Percentiles rank a stretch among this genome's conserved stretches.
These are phyloP conservation scores for Oreocharis arfaki DNA, from an alignment of 2,113 vertebrate species.

Conservation along the genomic window DNA sequence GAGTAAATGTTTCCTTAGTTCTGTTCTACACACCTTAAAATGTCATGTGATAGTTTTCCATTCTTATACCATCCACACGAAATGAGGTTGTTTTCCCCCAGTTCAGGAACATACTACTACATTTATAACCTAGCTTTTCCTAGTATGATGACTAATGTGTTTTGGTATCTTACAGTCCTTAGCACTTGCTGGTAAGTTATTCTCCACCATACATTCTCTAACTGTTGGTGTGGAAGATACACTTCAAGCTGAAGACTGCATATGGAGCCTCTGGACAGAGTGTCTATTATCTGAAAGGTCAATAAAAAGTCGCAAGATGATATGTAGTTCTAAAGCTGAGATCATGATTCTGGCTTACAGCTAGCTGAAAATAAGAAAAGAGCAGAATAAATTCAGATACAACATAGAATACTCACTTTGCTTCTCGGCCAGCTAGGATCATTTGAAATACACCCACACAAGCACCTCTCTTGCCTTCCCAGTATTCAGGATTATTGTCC, in stretches of 20 bases:
- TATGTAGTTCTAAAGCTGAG: neutral
- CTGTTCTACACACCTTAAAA: neutral
- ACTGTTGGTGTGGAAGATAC: neutral
- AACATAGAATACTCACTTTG: conserved; percentile 78
- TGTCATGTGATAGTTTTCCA: neutral
- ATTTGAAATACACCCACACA: conserved; percentile 97
- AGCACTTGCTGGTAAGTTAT: neutral
- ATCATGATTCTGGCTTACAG: neutral
- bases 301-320: neutral
- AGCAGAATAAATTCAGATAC: neutral
- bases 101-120: neutral
- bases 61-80: neutral
- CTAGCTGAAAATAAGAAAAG: neutral
- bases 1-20: neutral
- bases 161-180: neutral
- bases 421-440: conserved; percentile 90
- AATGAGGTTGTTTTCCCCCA: neutral
- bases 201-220: neutral
- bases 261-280: neutral
- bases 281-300: neutral
- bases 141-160: neutral
- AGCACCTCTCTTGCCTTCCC: conserved; percentile 96
- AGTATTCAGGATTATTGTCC: conserved; percentile 89
- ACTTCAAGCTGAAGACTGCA: neutral
- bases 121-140: neutral